These are phyloP conservation scores for Ommatoiulus sabulosus DNA, from an alignment of 2,888 invertebrate species.

Conservation along the genomic window DNA sequence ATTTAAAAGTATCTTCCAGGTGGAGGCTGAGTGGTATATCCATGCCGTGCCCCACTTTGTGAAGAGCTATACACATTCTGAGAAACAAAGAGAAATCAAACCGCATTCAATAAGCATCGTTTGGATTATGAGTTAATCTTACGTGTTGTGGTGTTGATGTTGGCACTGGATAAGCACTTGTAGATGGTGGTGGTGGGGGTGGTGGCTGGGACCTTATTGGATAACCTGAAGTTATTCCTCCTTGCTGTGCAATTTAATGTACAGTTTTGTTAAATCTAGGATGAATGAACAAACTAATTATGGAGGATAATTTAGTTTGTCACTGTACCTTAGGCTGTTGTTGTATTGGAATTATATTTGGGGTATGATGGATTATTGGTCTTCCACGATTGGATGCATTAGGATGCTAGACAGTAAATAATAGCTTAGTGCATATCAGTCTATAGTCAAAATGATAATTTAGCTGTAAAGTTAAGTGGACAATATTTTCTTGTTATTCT, in stretches of 20 bases:
- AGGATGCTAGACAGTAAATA: neutral
- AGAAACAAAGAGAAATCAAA: neutral
- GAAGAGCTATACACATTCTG: slow-evolving; percentile 40
- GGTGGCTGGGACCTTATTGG: slow-evolving; percentile 78
- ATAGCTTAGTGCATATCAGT: too few species aligned
- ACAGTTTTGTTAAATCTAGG: too few species aligned
- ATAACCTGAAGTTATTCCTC: slow-evolving; percentile 87
- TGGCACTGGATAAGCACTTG: slow-evolving; percentile 61
- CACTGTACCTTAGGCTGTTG: slow-evolving; percentile 69
- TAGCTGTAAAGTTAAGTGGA: too few species aligned
- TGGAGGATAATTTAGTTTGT: neutral
- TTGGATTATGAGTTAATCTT: slow-evolving; percentile 45
- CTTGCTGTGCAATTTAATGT: slow-evolving; percentile 75
- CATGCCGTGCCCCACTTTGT: slow-evolving; percentile 53
- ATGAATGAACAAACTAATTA: too few species aligned
- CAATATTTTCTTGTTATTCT: too few species aligned
- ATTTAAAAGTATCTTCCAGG: slow-evolving; percentile 55
- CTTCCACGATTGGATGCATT: slow-evolving; percentile 35
- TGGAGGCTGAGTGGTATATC: slow-evolving; percentile 54
- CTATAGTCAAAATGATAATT: too few species aligned
- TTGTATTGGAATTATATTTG: slow-evolving; percentile 71
- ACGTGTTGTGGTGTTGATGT: slow-evolving; percentile 63
- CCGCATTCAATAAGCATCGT: neutral
- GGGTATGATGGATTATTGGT: slow-evolving; percentile 50
- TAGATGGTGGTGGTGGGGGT: slow-evolving; percentile 68